Evolutionary conservation across 2,888 invertebrate species (phyloP), one percentile per base, ranked within the genome.

Genomic region (Nomada flava): DNA sequence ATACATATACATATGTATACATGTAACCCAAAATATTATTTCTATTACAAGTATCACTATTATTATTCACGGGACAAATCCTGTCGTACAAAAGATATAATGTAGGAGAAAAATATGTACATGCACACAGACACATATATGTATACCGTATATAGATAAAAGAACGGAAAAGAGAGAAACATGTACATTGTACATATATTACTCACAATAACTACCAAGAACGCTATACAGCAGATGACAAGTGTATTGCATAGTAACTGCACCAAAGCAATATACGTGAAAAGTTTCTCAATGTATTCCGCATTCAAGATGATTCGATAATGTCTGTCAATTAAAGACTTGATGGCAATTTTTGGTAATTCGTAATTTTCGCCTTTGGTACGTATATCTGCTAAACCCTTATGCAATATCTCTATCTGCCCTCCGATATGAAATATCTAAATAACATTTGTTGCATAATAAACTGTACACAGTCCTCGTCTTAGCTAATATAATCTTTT

Each of bases 141-240:
- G 44, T 5, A 44, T 47, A 47, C 13, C 13, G 10, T 47, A 13
- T 23, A 23, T 13, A 7, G 0, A 36, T 7, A 36, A 36, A 36
- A 36, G 36, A 36, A 36, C 1, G 7, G 0, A 7, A 36, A 36
- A 36, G 36, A 36, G 7, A 7, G 36, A 36, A 36, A 36, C 7
- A 36, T 36, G 36, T 36, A 36, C 36, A 47, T 47, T 47, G 47
- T 15, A 47, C 15, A 13, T 47, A 55, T 26, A 2, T 63, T 52
- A 87, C 86, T 85, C 64, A 90, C 90, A n/a, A 79, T 76, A 47
- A 88, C 65, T 20, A 90, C 79, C 73, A 82, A 57, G 36, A 88
- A 89, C 15, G 86, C 89, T 59, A 85, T 75, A 13, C 85, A 76
- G 62, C 88, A 88, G 26, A 87, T 88, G 18, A 88, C 65, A 15